Evolutionary conservation across 2,797 vertebrate species (phyloP), one percentile per base, ranked within the genome.

Genomic region (Sphenopsis melanotis): DNA sequence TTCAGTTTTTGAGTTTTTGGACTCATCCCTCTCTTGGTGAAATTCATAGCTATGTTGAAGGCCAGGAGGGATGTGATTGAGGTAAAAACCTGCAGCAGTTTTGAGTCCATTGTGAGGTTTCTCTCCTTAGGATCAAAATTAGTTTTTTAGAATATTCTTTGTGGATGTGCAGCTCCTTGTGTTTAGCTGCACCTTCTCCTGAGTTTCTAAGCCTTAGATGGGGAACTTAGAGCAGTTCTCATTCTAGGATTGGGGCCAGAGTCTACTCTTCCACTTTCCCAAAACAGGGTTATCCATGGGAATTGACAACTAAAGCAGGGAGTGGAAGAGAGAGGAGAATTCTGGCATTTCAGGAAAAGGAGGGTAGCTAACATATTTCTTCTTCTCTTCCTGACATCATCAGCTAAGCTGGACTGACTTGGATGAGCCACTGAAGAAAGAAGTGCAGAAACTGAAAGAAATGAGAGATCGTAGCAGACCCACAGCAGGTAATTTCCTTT

Each of bases 371-470:
- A 52, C 7, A 1, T 17, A 37, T 39, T 85, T 41, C 17, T 81
- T 82, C 30, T 71, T 70, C n/a, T 77, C 36, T 89, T 86, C 44
- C 26, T 95, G 86, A 17, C 36, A 36, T 83, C 21, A 74, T 64
- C 85, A 99, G 99, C 93, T 99, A 70, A 99, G 98, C 97, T 99
- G 98, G n/a, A 44, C 96, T 60, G 99, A 99, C 90, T 97, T 99
- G 83, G 98, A 98, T 34, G 98, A 98, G 52, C 98, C 98, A 2
- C 95, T 99, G 92, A 98, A 99, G 96, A 99, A 99, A 95, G 99
- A 99, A 95, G 96, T 88, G 0, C 90, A 97, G 80, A 99, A 99
- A 91, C 97, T 99, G 71, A 96, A 95, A 93, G 98, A 99, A 95
- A 97, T 99, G 97, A 98, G 96, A 71, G 97, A 98, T 16, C 91